A percentile compares a stretch with the other conserved stretches of the same genome.
Evolutionary conservation across 2,797 vertebrate species (phyloP).

Genomic region (Varecia variegata): DNA sequence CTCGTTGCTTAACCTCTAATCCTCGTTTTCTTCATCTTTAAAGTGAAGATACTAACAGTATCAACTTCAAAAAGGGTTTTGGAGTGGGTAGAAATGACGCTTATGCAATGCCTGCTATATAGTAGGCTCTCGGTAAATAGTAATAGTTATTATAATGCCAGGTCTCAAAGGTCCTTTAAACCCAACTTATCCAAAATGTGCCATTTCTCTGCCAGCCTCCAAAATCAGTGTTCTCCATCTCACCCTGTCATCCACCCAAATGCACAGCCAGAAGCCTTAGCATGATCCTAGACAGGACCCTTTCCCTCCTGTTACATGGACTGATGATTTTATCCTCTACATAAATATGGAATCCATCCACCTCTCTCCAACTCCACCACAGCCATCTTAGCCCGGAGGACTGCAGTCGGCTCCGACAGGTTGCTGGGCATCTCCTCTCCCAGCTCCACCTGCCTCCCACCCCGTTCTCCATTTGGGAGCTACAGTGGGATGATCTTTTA

Average conservation of each 20-base stretch:
- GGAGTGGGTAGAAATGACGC: neutral
- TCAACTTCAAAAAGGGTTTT: neutral
- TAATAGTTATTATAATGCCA: neutral
- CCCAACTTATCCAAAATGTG: neutral
- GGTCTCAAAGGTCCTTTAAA: neutral
- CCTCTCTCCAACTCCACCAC: neutral
- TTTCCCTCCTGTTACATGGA: neutral
- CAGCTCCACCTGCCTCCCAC: neutral
- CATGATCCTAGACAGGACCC: neutral
- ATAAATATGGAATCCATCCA: neutral
- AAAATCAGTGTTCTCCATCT: neutral
- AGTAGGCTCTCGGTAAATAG: neutral
- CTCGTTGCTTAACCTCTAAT: neutral
- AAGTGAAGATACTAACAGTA: neutral
- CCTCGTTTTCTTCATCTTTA: neutral
- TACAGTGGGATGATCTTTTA: neutral
- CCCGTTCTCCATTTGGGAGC: neutral
- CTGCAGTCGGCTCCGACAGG: no score
- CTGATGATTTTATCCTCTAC: neutral
- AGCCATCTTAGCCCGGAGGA: neutral
- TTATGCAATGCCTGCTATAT: neutral
- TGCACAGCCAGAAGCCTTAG: neutral
- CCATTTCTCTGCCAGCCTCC: neutral
- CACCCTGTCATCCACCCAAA: neutral
- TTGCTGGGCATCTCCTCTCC: neutral